Evolutionary conservation across 2,888 invertebrate genomes (phyloP), one percentile per base, ranked within the genome.

Genomic region (Axea sp.): DNA sequence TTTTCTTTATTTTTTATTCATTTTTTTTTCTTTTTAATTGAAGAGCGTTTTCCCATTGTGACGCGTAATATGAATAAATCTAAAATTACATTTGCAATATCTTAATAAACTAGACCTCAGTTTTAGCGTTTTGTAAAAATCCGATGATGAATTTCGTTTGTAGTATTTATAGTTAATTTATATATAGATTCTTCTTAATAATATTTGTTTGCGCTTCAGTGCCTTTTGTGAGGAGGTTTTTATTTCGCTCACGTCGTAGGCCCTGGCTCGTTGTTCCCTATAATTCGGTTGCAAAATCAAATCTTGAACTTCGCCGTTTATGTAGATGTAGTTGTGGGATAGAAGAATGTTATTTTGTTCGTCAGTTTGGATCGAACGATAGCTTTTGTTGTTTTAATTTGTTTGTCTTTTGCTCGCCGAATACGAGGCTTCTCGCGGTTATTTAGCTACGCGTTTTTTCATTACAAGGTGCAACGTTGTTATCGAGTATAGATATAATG

Each of bases 81-180:
- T 62, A 62, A 55, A 62, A 37, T 62, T 71, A 72, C 41, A 62
- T 72, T 64, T 64, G 71, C 62, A 62, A 15, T 69, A 62, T 31
- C 45, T 67, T 57, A 67, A 62, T 67, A 11, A 31, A 43, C 55
- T 73, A 73, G 47, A 60, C 73, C 73, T 73, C 73, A 59, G 51
- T 43, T 67, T 59, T 62, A 41, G 68, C 64, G 62, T 41, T 68
- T 73, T 33, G 67, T 73, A 68, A 68, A 73, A 73, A 73, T 64
- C 51, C 68, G 49, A 57, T 53, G 37, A 57, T 43, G 64, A 68
- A 64, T 57, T 67, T 64, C 64, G 62, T 57, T 51, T 73, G 53
- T 49, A 53, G 28, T 51, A 47, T 37, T 53, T 49, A 41, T 57
- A 49, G 41, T 47, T 67, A 45, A 31, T 45, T 53, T 65, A 22